A percentile compares a stretch with the other conserved stretches of the same genome.
These are phyloP conservation scores for Andrena praecox DNA, from an alignment of 2,888 invertebrate species.

Conservation along the genomic window DNA sequence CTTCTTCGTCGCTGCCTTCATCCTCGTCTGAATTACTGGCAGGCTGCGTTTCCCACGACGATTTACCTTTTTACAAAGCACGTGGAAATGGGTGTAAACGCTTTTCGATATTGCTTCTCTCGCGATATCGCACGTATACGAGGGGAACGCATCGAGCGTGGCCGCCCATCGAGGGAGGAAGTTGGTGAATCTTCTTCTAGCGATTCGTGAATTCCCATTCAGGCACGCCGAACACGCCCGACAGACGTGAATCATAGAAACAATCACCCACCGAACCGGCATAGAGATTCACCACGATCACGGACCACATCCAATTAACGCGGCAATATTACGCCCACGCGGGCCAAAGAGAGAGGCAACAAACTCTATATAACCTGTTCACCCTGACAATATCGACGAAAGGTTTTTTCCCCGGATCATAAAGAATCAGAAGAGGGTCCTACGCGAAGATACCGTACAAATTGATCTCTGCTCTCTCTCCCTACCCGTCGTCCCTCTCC, in stretches of 20 bases:
- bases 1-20: slow-evolving; percentile 71
- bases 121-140: not conserved
- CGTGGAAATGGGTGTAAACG: slow-evolving; percentile 63
- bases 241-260: not conserved
- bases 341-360: not conserved
- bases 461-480: slow-evolving; percentile 67
- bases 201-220: not conserved
- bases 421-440: slow-evolving; percentile 52
- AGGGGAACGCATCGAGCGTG: not conserved
- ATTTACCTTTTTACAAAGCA: slow-evolving; percentile 74
- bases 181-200: not conserved
- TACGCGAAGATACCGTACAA: slow-evolving; percentile 66
- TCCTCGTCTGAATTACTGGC: slow-evolving; percentile 76
- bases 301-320: slow-evolving; percentile 24
- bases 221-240: not conserved
- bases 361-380: slow-evolving; percentile 30
- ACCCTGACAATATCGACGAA: slow-evolving; percentile 55
- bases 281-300: not conserved
- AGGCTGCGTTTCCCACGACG: slow-evolving; percentile 80
- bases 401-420: slow-evolving; percentile 41
- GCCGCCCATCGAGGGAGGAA: not conserved
- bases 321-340: not conserved
- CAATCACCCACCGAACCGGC: not conserved
- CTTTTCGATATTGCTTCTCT: slow-evolving; percentile 42
- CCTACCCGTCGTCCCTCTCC: slow-evolving; percentile 6